A percentile compares a stretch with the other conserved stretches of the same genome.
Conservation (phyloP, 2,888 invertebrate genomes). For the Epistrophe grossulariae region DNA sequence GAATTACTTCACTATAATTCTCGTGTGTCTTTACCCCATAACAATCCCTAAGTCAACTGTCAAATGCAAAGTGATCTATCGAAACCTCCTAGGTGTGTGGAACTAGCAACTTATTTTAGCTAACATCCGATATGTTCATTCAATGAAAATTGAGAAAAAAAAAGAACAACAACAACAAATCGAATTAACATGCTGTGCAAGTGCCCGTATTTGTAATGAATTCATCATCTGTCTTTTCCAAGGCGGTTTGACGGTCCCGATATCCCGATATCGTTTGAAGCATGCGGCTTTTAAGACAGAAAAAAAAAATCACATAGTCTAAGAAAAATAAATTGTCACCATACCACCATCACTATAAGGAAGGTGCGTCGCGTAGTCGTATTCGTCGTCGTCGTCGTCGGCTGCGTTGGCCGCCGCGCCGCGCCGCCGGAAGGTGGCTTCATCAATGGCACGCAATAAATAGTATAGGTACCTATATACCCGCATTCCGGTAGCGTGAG, state of each 20-base stretch:
- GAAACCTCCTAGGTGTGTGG: slow-evolving; percentile 43
- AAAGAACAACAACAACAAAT: slow-evolving; percentile 38
- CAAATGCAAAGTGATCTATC: slow-evolving; percentile 15
- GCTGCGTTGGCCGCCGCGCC: not conserved
- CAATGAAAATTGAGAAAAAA: not conserved
- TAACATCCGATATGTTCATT: slow-evolving; percentile 58
- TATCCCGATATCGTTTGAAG: slow-evolving; percentile 54
- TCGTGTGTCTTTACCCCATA: not conserved
- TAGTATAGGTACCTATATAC: not conserved
- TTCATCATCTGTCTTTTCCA: slow-evolving; percentile 65
- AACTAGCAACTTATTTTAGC: slow-evolving; percentile 12
- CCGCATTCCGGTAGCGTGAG: slow-evolving; percentile 56
- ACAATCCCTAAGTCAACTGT: slow-evolving; percentile 13
- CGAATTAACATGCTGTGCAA: slow-evolving; percentile 72
- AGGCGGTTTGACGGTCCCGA: slow-evolving; percentile 11
- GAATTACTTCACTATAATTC: slow-evolving; percentile 25
- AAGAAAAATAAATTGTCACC: slow-evolving; percentile 58
- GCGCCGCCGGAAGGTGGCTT: not conserved
- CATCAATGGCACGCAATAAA: slow-evolving; percentile 38
- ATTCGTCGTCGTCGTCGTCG: not conserved
- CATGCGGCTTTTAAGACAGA: slow-evolving; percentile 38
- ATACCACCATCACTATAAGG: slow-evolving; percentile 39
- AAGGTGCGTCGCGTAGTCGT: slow-evolving; percentile 63
- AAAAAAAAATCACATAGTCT: slow-evolving; percentile 12
- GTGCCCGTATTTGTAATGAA: slow-evolving; percentile 71